Percentiles rank a stretch among this genome's conserved stretches.
Conservation (phyloP, 2,113 vertebrate genomes). For the Myrmophylax atrothorax region DNA sequence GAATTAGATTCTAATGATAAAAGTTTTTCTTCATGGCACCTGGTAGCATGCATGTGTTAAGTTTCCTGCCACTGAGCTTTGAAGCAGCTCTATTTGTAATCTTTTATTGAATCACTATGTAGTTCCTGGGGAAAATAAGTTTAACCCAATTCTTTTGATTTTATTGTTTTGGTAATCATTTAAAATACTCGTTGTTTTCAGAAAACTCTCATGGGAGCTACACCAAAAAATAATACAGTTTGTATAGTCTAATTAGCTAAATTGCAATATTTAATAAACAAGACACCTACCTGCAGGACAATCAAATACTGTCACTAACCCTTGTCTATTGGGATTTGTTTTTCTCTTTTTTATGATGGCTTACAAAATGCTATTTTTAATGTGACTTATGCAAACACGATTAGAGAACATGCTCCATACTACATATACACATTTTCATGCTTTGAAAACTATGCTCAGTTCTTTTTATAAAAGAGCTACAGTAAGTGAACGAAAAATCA, state of each 20-base stretch:
- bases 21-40: neutral
- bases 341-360: neutral
- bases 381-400: neutral
- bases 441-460: neutral
- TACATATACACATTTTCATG: neutral
- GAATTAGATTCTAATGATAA: neutral
- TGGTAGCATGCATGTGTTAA: neutral
- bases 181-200: neutral
- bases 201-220: conserved; percentile 12
- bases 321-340: neutral
- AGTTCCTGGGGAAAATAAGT: neutral
- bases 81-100: neutral
- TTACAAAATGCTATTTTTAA: conserved; percentile 33
- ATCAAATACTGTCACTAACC: conserved; percentile 73
- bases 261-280: conserved; percentile 77
- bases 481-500: neutral
- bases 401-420: neutral
- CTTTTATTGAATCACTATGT: neutral
- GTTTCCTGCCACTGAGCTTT: neutral
- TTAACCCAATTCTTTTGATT: neutral
- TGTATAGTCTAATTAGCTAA: conserved; percentile 68
- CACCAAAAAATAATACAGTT: conserved; percentile 38
- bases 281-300: conserved; percentile 55
- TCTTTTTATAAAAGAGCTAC: neutral
- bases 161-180: neutral